Conservation (phyloP, 1,140 invertebrate species). For the Lordiphosa clarofinis region DNA sequence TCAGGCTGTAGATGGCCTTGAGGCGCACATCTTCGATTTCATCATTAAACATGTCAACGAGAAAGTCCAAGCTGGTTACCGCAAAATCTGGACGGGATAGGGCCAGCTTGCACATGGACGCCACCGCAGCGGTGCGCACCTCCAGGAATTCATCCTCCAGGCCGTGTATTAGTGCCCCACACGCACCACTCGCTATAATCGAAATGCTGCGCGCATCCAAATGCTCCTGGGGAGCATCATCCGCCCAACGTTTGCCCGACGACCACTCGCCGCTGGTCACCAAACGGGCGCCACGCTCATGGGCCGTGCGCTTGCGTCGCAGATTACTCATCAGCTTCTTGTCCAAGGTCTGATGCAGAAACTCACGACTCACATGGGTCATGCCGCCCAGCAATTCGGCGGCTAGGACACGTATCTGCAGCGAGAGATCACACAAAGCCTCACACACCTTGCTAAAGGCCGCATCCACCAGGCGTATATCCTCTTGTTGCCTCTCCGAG, state of each 20-base stretch:
- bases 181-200: slow-evolving; percentile 95
- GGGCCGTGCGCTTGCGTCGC: slow-evolving; percentile 89
- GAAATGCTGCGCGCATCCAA: slow-evolving; percentile 89
- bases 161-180: slow-evolving; percentile 98
- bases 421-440: slow-evolving; percentile 95
- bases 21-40: slow-evolving; percentile 98
- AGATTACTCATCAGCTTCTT: slow-evolving; percentile 99
- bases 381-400: slow-evolving; percentile 92
- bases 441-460: slow-evolving; percentile 98
- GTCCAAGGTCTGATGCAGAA: slow-evolving; percentile 97
- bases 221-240: slow-evolving; percentile 90
- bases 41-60: slow-evolving; percentile 99
- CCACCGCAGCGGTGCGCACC: slow-evolving; percentile 96
- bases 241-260: slow-evolving; percentile 94
- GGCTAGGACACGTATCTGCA: slow-evolving; percentile 87
- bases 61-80: slow-evolving; percentile 92
- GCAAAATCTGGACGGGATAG: slow-evolving; percentile 92
- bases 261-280: slow-evolving; percentile 93
- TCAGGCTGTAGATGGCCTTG: slow-evolving; percentile 95
- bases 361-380: slow-evolving; percentile 91
- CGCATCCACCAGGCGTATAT: slow-evolving; percentile 94
- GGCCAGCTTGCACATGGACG: slow-evolving; percentile 95
- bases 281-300: slow-evolving; percentile 90
- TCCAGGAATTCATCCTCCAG: slow-evolving; percentile 98
- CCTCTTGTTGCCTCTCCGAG: slow-evolving; percentile 83